Conservation (phyloP, 2,888 invertebrate species). For the Drosophila greeni region DNA sequence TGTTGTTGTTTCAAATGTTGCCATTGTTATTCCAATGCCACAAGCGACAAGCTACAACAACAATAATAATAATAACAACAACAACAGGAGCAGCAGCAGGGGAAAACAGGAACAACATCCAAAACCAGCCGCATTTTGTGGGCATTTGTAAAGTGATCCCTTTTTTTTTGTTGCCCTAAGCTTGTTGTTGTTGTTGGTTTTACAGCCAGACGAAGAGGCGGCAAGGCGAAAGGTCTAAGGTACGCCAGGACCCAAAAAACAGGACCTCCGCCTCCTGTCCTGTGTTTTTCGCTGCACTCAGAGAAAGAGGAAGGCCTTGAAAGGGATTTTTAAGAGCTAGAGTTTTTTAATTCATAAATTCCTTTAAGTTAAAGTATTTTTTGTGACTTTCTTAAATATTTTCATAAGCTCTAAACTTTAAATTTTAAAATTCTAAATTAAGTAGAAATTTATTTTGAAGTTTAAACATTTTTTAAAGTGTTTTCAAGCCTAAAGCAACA, state of each 20-base stretch:
- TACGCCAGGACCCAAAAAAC: slow-evolving; percentile 18
- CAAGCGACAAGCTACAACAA: slow-evolving; percentile 67
- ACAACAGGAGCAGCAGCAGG: neutral
- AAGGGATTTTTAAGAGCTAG: neutral
- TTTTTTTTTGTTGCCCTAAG: slow-evolving; percentile 47
- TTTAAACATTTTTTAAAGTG: neutral
- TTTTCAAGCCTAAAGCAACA: slow-evolving; percentile 65
- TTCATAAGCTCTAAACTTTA: no score
- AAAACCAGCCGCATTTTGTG: slow-evolving; percentile 71
- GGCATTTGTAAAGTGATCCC: slow-evolving; percentile 73
- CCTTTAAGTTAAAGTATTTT: no score
- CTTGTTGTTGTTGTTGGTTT: slow-evolving; percentile 47
- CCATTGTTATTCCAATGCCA: slow-evolving; percentile 60
- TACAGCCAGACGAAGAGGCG: slow-evolving; percentile 37
- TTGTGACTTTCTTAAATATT: no score
- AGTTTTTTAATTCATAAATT: neutral
- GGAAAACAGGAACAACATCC: slow-evolving; percentile 30
- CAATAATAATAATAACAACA: slow-evolving; percentile 48
- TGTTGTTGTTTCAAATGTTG: slow-evolving; percentile 18
- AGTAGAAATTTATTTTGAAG: neutral
- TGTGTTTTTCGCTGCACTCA: slow-evolving; percentile 12
- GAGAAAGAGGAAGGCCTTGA: neutral
- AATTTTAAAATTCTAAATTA: neutral
- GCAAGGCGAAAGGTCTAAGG: slow-evolving; percentile 6
- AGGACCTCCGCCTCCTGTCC: slow-evolving; percentile 49